Evolutionary conservation across 2,797 vertebrate species (phyloP), one percentile per base, ranked within the genome.

Genomic region (Helostoma temminkii): DNA sequence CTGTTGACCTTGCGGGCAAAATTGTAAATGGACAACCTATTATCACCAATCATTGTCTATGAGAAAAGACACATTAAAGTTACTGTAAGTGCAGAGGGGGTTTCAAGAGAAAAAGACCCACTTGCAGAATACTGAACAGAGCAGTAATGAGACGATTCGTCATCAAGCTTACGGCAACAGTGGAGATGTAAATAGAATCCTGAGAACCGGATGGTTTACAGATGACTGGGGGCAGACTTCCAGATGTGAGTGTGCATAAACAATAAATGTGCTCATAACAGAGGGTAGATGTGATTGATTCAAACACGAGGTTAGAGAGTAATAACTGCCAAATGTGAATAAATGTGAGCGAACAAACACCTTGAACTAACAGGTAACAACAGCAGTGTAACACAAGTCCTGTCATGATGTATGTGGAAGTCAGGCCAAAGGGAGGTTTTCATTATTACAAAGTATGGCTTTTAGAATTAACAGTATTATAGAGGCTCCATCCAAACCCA

Each of bases 71-170:
- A 28, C 12, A 16, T 49, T 73, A 28, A 47, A 58, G 21, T 48
- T 32, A n/a, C n/a, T n/a, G n/a, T n/a, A 48, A 14, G 8, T 10
- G 12, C 9, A 18, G 30, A 24, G 26, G 9, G 5, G 19, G 32
- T 74, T 75, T 74, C 63, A 48, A 54, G 19, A 67, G 41, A 72
- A 60, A 15, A 18, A 16, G 39, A 48, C 66, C 43, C 14, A 49
- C 32, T 36, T 45, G 58, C 9, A n/a, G 54, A 55, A 75, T 52
- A 32, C 45, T 32, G 11, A 48, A 62, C 12, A 1, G 16, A 12
- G 47, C 22, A 24, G 47, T 58, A 70, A 70, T 49, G 45, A 77
- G 54, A 70, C 9, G 56, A 81, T 82, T 82, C 71, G 78, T 85
- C 84, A 67, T 61, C 15, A 3, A 30, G 45, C 18, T 76, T 43